Evolutionary conservation across 2,888 invertebrate species (phyloP), one percentile per base, ranked within the genome.

Genomic region (Aphodius sticticus): DNA sequence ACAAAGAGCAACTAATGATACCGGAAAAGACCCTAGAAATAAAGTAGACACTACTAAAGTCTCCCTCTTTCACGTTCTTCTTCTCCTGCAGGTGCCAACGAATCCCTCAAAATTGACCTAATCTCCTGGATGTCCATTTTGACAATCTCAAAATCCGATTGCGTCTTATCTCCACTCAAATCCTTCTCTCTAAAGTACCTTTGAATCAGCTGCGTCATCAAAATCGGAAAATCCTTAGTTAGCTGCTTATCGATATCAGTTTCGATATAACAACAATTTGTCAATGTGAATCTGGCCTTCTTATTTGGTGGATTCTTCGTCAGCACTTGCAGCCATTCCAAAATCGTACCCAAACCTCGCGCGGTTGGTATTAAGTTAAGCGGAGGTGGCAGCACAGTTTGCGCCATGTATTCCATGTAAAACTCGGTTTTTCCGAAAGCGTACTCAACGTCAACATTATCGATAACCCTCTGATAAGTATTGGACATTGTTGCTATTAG

Each of bases 401-500:
- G 93, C 81, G 92, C 90, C 91, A 95, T 94, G 86, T 93, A 94
- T 86, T 93, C 93, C 83, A 95, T 88, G 90, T 95, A 95, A 80
- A 95, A 92, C 87, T 94, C 92, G 14, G 94, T 94, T 84, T 94
- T 92, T 0, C 94, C 94, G 85, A 94, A 95, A 35, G 94, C 94
- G 95, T 95, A 95, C 85, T 95, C 95, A 2, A 93, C 92, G 83
- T 93, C 93, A 70, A 93, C 91, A 85, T 93, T 94, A 82, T 93
- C 93, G 16, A 91, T 92, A 71, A 95, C 93, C 84, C 92, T 91
- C 87, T 94, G 94, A 85, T 94, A 94, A 0, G 95, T 94, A 83
- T 94, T 94, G 1, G 94, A 93, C 94, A 95, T 95, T 26, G 94
- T 94, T 12, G 95, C 95, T 85, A 95, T 94, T 79, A 93, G 88